Conservation (phyloP, 2,113 vertebrate genomes). For the Sterrhoptilus dennistouni region DNA sequence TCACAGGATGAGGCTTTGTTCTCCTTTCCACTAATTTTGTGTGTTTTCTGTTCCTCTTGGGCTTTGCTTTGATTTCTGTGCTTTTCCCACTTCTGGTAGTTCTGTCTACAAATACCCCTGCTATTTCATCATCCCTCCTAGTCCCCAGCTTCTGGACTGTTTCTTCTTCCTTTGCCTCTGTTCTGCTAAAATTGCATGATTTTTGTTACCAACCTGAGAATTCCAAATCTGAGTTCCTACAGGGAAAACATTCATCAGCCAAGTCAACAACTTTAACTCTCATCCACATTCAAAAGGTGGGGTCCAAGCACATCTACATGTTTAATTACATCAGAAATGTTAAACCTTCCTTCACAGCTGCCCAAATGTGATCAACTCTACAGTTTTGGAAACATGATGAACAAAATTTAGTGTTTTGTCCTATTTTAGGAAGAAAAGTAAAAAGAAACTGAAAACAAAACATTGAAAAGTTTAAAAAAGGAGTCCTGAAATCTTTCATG, state of each 20-base stretch:
- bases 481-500: neutral
- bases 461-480: neutral
- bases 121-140: neutral
- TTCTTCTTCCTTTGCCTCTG: neutral
- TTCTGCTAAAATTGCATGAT: neutral
- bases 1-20: constrained; percentile 45
- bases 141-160: neutral
- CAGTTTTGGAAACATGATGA: neutral
- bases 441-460: neutral
- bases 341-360: neutral
- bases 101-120: neutral
- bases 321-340: neutral
- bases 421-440: neutral
- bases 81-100: constrained; percentile 1
- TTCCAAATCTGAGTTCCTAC: neutral
- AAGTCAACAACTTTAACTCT: neutral
- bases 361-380: neutral
- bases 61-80: constrained; percentile 33
- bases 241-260: neutral
- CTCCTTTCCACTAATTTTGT: constrained; percentile 11
- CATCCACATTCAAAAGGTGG: neutral
- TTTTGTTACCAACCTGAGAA: neutral
- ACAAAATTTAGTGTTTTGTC: neutral
- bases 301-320: neutral
- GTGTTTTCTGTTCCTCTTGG: constrained; percentile 43